Base-by-base conservation (phyloP, 1,140 invertebrate species). In the Matsumurasca onukii region DNA sequence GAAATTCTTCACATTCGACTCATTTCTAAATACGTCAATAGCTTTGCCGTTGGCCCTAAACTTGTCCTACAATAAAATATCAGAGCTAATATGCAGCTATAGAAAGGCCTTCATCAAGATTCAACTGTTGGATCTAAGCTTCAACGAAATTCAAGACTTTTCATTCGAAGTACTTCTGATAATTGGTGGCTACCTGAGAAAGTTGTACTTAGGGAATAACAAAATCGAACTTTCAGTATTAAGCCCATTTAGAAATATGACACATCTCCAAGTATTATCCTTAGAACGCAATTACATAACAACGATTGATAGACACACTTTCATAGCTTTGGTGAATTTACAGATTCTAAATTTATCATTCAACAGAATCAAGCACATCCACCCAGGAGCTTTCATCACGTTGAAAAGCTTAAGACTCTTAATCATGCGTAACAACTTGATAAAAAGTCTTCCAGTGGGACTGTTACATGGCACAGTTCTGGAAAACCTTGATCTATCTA, bases 301-400 rank as follows among this genome's bases (percentile, higher is more conserved):
- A 70, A 78, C 84, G 17, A 77, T 95, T 57, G 84, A 88, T 75
- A 85, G 88, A 75, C 86, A 89, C 77, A 88, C 91, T 15, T 92
- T 93, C 75, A 83, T 86, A 70, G 89, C 89, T 20, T 75, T 94
- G 15, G 82, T 85, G 48, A 86, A 85, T 39, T 77, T 96, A 3
- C 91, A 94, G 77, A 85, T 89, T 64, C 75, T 96, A n/a, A 91
- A 96, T 77, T 77, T 96, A 0, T 91, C 89, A 55, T 84, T 86
- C 71, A 96, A 96, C 78, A 78, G 83, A 5, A 84, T 96, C 24
- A 85, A 86, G 31, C 88, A 90, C 73, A 79, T 96, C 66, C 88
- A 91, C 20, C 86, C 86, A 20, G 88, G 89, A 75, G 90, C 93
- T 76, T 94, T 95, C 79, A 86, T 86, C n/a, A 90, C 90, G 78